Evolutionary conservation across 1,140 invertebrate genomes (phyloP), one percentile per base, ranked within the genome.

Genomic region (Pantala flavescens): DNA sequence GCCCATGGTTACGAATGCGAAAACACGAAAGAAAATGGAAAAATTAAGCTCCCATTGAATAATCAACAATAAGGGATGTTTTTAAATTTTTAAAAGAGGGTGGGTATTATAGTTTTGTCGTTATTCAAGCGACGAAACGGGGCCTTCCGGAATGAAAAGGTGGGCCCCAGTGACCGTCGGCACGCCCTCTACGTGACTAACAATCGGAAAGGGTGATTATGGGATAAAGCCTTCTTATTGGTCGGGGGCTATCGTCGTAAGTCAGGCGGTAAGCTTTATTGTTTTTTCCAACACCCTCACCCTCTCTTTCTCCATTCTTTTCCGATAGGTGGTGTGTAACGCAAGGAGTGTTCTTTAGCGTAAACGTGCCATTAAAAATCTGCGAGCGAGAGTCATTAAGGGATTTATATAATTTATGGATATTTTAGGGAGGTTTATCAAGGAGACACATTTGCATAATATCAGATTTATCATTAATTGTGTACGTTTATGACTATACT

Each of bases 161-260:
- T 7, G 49, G 3, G 12, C n/a, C 49, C 49, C 1, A 63, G 14
- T 63, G 49, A 21, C 49, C 49, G 16, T 63, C 49, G n/a, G 49
- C 49, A 63, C 49, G 49, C 49, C 12, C 49, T 63, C 49, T 63
- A 63, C 49, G 49, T 63, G 49, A 63, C 49, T 63, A 19, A 3
- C 49, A 63, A 63, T 63, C 49, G 49, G 14, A 63, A 63, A 21
- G n/a, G 49, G 49, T 63, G 49, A 63, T 63, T 63, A 63, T 63
- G 49, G 12, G 14, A 63, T 63, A 16, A 63, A 63, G 16, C 49
- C 49, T 21, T 63, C 49, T 63, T 63, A 63, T 63, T 63, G 49
- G 49, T 21, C 5, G n/a, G 12, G 49, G 5, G n/a, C 49, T 63
- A 63, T 63, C 49, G 49, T 21, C 49, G 49, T 63, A 63, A 63